Evolutionary conservation across 2,888 invertebrate genomes (phyloP).

Genomic region (Parnassius mnemosyne): DNA sequence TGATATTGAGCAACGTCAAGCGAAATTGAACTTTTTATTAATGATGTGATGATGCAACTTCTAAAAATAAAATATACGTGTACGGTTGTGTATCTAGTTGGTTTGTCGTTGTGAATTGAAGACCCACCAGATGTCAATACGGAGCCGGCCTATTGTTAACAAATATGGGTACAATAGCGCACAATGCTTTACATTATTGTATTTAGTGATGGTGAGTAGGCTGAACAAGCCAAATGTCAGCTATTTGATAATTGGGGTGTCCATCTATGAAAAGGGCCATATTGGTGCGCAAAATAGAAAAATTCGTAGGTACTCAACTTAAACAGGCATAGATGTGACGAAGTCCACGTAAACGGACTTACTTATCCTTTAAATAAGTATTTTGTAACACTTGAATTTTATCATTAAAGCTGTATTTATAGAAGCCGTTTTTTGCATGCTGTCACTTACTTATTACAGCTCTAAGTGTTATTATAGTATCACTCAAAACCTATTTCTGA

Average conservation of each 20-base stretch:
- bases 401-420: no score
- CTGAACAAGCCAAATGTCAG: conserved; percentile 67
- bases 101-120: conserved; percentile 34
- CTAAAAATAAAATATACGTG: neutral
- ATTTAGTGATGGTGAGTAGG: conserved; percentile 61
- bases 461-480: no score
- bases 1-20: neutral
- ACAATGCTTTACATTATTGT: conserved; percentile 70
- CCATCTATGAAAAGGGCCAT: conserved; percentile 42
- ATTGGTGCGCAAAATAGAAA: neutral
- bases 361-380: no score
- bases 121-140: conserved; percentile 68
- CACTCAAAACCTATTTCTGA: no score
- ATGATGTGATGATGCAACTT: conserved; percentile 3
- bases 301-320: no score
- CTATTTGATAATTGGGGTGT: conserved; percentile 69
- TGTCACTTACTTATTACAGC: no score
- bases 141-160: conserved; percentile 68
- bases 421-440: no score
- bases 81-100: conserved; percentile 20
- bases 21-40: conserved; percentile 10
- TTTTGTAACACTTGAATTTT: no score
- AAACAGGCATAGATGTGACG: no score
- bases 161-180: conserved; percentile 73
- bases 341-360: no score